phyloP scores from a whole-genome alignment of 1,140 invertebrate genomes.

The Harlomillsia oculata region DNA sequence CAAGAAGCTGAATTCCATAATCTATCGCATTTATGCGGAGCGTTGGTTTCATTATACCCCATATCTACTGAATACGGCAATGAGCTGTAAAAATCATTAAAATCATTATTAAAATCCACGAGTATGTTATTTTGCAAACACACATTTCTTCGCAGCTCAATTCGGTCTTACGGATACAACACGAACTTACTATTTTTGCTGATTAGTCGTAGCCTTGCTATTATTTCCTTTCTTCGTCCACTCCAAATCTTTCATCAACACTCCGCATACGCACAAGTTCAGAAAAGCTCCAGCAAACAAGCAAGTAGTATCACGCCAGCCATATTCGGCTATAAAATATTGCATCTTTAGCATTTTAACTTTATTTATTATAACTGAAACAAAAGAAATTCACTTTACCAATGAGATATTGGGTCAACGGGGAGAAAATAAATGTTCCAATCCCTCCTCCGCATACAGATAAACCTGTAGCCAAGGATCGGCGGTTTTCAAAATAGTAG shows the following conservation, averaged over 20 bases:
- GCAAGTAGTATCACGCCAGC: constrained; percentile 76
- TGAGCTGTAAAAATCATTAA: background rate
- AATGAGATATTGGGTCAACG: constrained; percentile 64
- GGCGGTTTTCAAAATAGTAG: constrained; percentile 86
- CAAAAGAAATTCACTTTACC: constrained; percentile 31
- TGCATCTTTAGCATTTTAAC: background rate
- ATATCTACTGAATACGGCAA: background rate
- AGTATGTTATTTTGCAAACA: too few relatives aligned
- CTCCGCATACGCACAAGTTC: constrained; percentile 76
- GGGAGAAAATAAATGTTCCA: constrained; percentile 83
- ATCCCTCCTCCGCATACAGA: constrained; percentile 83
- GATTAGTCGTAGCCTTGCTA: too few relatives aligned
- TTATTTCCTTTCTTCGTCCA: constrained; percentile 38
- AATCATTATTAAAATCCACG: too few relatives aligned
- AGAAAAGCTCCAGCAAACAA: constrained; percentile 74
- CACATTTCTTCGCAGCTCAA: too few relatives aligned
- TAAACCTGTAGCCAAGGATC: constrained; percentile 85
- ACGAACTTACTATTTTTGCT: constrained; percentile 5
- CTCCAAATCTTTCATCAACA: constrained; percentile 68
- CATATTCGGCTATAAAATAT: constrained; percentile 52
- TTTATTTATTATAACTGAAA: background rate
- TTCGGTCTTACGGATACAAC: too few relatives aligned
- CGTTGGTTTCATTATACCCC: background rate
- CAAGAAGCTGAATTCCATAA: constrained; percentile 67
- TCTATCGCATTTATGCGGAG: constrained; percentile 38